phyloP scores from a whole-genome alignment of 2,797 vertebrate species.

The Tapirus indicus region DNA sequence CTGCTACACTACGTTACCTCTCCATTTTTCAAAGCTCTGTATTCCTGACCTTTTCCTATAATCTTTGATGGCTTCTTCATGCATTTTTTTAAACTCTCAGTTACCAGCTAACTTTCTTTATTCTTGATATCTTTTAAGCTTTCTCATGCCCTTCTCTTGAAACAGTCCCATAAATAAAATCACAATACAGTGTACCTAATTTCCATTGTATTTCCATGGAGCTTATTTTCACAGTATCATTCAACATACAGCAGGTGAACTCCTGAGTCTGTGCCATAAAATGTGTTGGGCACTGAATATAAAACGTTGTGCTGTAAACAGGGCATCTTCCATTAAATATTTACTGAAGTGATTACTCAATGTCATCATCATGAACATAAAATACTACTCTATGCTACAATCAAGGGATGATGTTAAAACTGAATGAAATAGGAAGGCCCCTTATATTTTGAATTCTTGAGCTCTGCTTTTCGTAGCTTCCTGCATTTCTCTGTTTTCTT shows the following conservation, averaged over 20 bases:
- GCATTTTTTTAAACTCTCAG: neutral
- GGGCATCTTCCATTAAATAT: neutral
- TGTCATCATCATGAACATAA: neutral
- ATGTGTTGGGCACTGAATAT: neutral
- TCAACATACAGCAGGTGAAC: neutral
- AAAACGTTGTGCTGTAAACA: neutral
- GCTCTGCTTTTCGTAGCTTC: neutral
- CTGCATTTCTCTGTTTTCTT: neutral
- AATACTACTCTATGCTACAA: neutral
- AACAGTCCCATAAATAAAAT: neutral
- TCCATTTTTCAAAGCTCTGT: slow-evolving; percentile 58
- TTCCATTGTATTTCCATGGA: neutral
- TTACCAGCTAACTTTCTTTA: neutral
- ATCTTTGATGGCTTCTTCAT: neutral
- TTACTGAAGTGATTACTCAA: neutral
- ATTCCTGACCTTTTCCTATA: slow-evolving; percentile 54
- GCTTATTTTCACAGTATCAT: neutral
- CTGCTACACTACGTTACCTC: neutral
- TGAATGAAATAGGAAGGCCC: neutral
- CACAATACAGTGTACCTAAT: neutral
- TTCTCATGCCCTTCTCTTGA: slow-evolving; percentile 4
- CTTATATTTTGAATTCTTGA: neutral
- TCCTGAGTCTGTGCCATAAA: neutral
- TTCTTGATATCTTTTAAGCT: neutral
- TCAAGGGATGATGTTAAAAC: neutral